A percentile compares a stretch with the other conserved stretches of the same genome.
These are phyloP conservation scores for Pachymerium ferrugineum DNA, from an alignment of 2,888 invertebrate species.

Conservation along the genomic window DNA sequence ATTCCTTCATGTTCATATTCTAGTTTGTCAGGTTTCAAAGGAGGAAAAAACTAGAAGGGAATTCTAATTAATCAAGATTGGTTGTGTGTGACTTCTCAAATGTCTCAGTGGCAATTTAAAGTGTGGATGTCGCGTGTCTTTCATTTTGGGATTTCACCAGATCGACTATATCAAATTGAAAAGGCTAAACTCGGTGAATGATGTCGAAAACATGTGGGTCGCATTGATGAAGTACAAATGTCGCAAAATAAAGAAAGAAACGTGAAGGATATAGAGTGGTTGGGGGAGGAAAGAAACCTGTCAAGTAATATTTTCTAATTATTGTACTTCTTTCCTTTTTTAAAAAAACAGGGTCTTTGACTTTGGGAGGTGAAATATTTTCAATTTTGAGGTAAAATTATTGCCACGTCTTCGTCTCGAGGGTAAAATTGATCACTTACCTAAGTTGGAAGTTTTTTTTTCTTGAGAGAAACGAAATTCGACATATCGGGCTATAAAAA, in stretches of 20 bases:
- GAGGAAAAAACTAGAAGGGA: neutral
- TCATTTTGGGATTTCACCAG: neutral
- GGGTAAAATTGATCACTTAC: constrained; percentile 14
- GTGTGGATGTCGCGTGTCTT: neutral
- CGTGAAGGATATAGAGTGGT: neutral
- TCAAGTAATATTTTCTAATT: neutral
- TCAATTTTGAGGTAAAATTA: neutral
- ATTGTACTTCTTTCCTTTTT: constrained; percentile 6
- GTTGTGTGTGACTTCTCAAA: too few relatives aligned
- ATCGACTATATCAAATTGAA: neutral
- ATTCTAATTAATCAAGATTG: neutral
- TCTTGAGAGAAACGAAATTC: too few relatives aligned
- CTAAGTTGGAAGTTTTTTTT: neutral
- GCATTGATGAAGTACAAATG: constrained; percentile 10
- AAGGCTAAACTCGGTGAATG: constrained; percentile 5
- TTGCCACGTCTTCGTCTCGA: neutral
- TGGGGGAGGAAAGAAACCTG: neutral
- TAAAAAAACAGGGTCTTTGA: neutral
- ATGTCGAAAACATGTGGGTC: neutral
- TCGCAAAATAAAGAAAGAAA: neutral
- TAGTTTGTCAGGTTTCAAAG: neutral
- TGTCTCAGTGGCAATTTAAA: neutral
- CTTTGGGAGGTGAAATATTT: neutral
- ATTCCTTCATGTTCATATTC: neutral
- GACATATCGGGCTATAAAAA: constrained; percentile 4